Base-by-base conservation (phyloP, 2,113 vertebrate species). In the Sialia sialis region DNA sequence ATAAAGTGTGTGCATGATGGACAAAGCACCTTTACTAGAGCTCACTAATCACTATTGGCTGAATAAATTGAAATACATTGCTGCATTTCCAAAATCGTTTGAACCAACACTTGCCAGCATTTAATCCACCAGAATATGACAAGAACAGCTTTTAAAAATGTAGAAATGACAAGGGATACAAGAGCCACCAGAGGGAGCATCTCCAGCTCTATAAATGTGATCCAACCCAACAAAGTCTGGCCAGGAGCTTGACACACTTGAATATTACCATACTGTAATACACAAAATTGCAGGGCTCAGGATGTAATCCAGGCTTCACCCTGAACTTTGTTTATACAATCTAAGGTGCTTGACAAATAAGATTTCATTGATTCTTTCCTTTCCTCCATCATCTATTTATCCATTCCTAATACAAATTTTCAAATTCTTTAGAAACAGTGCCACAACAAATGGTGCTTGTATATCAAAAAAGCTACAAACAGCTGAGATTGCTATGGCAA, bases 341-440 rank as follows among this genome's bases (percentile, higher is more conserved):
- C 27, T 20, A 70, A 87, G 11, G 29, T 5, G 6, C 6, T 8
- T 2, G 14, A 13, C 21, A 74, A 91, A 58, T 26, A 7, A 15
- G 30, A 39, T 36, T 73, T 58, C 1, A 55, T 63, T 77, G 38
- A 34, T 34, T 72, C 34, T 52, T 46, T 25, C 43, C 26, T 52
- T 39, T 64, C 20, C 27, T 55, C 55, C 6, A 16, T 32, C 13
- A 13, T 0, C 0, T 20, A 16, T 66, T 76, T 46, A 17, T 38
- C 32, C 4, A 0, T 22, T 78, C 21, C 27, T 49, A 84, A 74
- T 6, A 32, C 21, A 52, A 13, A n/a, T 49, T 26, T 27, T 48
- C 30, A 26, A 29, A 34, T 44, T 78, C 39, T 89, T 84, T 52
- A 79, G 52, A 72, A 64, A 46, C 56, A 44, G 52, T 7, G 2